Conservation (phyloP, 2,797 vertebrate genomes). For the Sebastes dallii region DNA sequence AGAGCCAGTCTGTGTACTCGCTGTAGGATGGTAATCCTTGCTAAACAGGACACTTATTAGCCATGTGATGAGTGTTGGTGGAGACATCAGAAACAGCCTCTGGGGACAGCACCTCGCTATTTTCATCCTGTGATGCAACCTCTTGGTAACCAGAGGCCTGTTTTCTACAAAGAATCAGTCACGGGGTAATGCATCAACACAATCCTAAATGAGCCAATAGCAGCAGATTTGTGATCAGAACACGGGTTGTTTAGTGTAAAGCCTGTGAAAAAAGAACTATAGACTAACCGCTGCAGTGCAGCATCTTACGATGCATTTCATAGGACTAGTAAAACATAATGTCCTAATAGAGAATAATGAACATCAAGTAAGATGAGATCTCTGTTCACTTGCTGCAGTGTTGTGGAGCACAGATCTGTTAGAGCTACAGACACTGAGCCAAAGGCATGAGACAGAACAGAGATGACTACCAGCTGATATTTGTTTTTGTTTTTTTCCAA, state of each 20-base stretch:
- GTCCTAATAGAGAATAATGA: neutral
- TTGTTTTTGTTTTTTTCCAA: constrained; percentile 6
- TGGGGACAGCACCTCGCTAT: constrained; percentile 31
- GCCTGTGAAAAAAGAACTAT: neutral
- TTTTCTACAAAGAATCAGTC: constrained; percentile 28
- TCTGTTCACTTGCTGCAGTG: neutral
- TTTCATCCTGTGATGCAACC: constrained; percentile 54
- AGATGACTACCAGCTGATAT: constrained; percentile 27
- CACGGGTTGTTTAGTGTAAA: neutral
- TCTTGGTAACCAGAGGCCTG: constrained; percentile 36
- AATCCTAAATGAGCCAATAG: neutral
- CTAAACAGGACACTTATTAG: constrained; percentile 11
- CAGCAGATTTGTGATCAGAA: neutral
- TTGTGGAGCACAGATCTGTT: neutral
- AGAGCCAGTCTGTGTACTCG: neutral
- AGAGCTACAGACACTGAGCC: neutral
- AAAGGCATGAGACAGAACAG: neutral
- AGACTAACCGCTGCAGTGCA: no score
- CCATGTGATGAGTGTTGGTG: constrained; percentile 34
- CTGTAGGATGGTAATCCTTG: constrained; percentile 7
- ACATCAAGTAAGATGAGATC: neutral
- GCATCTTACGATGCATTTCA: no score
- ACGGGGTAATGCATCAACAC: neutral
- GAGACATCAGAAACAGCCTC: constrained; percentile 21
- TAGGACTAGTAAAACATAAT: no score